A percentile compares a stretch with the other conserved stretches of the same genome.
Evolutionary conservation across 2,888 invertebrate species (phyloP).

Genomic region (Oscheius sp.): DNA sequence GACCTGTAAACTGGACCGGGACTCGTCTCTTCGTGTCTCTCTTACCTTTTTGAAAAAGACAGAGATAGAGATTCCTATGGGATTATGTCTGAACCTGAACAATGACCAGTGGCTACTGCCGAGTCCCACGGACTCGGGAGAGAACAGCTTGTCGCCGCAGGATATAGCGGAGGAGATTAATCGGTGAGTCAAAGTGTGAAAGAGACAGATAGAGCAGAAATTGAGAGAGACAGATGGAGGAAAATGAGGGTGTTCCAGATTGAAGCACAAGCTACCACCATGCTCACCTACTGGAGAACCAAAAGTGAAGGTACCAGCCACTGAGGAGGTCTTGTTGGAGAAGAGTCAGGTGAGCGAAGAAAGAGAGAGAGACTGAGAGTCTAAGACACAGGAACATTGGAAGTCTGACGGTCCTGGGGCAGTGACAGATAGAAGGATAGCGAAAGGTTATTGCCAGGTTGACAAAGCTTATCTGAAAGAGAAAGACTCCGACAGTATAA

Average conservation of each 20-base stretch:
- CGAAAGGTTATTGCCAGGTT: no score
- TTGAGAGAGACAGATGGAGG: no score
- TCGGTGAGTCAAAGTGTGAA: background rate
- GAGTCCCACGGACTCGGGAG: slow-evolving; percentile 21
- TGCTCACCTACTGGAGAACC: slow-evolving; percentile 28
- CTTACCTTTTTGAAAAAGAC: slow-evolving; percentile 1
- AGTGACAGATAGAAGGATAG: no score
- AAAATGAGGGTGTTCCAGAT: background rate
- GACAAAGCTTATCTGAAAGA: no score
- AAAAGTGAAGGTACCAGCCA: slow-evolving; percentile 24
- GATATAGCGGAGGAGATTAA: slow-evolving; percentile 19
- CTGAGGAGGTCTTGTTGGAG: background rate
- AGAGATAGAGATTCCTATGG: slow-evolving; percentile 2
- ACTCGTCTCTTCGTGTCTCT: slow-evolving; percentile 3
- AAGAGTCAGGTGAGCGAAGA: background rate
- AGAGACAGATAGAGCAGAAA: no score
- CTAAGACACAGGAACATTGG: background rate
- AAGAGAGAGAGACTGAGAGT: no score
- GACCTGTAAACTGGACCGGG: slow-evolving; percentile 1
- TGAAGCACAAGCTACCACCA: slow-evolving; percentile 25
- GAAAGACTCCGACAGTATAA: no score
- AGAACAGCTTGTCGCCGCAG: background rate
- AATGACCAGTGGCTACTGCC: slow-evolving; percentile 32
- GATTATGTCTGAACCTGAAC: slow-evolving; percentile 20
- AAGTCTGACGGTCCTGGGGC: background rate